Conservation (phyloP, 2,888 invertebrate species). For the Tetragnatha montana region DNA sequence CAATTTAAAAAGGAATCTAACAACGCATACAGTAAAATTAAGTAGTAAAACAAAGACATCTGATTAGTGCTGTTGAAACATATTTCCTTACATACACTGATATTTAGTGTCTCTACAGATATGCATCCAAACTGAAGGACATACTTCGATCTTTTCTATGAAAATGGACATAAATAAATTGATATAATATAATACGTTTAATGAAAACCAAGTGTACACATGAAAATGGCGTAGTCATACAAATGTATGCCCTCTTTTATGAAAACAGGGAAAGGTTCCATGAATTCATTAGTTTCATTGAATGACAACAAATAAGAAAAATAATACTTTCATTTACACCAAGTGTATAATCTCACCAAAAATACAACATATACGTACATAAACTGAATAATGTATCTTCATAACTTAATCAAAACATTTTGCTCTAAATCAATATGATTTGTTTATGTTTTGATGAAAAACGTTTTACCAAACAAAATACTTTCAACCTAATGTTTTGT, state of each 20-base stretch:
- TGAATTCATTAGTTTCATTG: no score
- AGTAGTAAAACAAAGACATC: not conserved
- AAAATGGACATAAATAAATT: not conserved
- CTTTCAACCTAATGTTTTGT: no score
- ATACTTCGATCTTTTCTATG: not conserved
- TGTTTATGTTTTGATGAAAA: no score
- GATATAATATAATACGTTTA: not conserved
- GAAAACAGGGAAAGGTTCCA: not conserved
- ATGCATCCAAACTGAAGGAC: not conserved
- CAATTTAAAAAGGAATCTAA: slow-evolving; percentile 3
- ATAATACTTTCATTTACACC: no score
- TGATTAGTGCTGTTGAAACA: not conserved
- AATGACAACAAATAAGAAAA: no score
- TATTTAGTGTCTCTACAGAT: not conserved
- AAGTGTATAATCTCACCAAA: no score
- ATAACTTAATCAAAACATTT: no score
- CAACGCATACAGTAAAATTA: not conserved
- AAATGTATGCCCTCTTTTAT: not conserved
- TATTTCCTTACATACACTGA: not conserved
- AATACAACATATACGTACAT: no score
- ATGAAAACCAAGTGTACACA: not conserved
- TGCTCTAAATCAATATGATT: no score
- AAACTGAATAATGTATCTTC: no score
- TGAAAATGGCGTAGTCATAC: not conserved
- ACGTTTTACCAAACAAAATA: no score